Evolutionary conservation across 2,888 invertebrate species (phyloP), one percentile per base, ranked within the genome.

Genomic region (Oligia latruncula): DNA sequence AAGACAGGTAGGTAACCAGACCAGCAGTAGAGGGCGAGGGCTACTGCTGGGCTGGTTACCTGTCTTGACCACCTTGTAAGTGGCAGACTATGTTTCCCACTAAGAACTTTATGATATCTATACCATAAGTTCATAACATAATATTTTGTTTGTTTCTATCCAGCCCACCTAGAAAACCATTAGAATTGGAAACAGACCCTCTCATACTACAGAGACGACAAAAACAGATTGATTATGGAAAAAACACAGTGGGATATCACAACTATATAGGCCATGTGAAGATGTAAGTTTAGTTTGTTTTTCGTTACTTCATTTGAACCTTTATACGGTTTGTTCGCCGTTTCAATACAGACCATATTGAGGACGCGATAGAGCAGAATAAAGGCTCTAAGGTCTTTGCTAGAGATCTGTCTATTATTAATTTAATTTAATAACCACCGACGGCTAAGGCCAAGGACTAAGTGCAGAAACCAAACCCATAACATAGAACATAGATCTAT

Each of bases 201-300:
- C 95, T 92, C 6, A 94, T 98, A 46, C 95, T 99, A 80, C 96
- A 97, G 65, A 97, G 99, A 84, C 97, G 99, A 67, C 99, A 99
- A 92, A 99, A 99, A 95, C 99, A 99, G 95, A 98, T 99, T 90
- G 99, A 99, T 94, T 99, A 98, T 96, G 99, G 99, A 20, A 99
- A 99, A 95, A 99, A 99, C 92, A 99, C 99, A 52, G 95, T 98
- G 86, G 98, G 98, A 65, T 99, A 99, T 93, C 98, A 98, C 88
- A 98, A 98, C 94, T 99, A 99, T 89, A 91, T 97, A 17, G 96
- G 97, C 88, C 90, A 96, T 89, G 97, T 99, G 67, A 98, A 98
- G 65, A 97, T 97, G 98, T 98, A 97, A 97, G 97, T 95, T 71
- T 55, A 15, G 46, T 77, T 35, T 67, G 29, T 40, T 55, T 62